Evolutionary conservation across 2,888 invertebrate species (phyloP).

Genomic region (Rhogogaster chlorosoma): DNA sequence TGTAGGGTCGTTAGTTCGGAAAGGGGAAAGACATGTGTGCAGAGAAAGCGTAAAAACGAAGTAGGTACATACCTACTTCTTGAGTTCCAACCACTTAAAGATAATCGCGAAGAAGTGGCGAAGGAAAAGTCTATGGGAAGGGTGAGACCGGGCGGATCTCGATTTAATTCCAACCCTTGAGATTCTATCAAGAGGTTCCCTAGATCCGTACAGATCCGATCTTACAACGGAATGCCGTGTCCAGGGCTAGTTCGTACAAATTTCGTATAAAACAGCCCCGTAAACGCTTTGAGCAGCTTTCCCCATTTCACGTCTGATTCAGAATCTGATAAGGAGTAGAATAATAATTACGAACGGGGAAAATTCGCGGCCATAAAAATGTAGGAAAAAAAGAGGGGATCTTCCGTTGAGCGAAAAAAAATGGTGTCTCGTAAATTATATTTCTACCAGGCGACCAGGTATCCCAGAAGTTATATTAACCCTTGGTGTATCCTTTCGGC

Average conservation of each 20-base stretch:
- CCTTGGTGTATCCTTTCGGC: background rate
- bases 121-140: background rate
- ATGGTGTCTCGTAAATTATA: background rate
- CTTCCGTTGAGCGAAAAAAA: background rate
- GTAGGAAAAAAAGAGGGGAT: background rate
- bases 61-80: background rate
- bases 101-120: background rate
- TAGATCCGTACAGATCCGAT: background rate
- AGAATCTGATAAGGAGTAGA: background rate
- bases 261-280: background rate
- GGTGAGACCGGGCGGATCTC: slow-evolving; percentile 8
- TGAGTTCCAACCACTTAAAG: background rate
- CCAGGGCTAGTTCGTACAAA: slow-evolving; percentile 14
- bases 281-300: background rate
- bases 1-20: background rate
- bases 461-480: slow-evolving; percentile 15
- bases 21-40: background rate
- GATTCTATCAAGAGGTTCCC: slow-evolving; percentile 31
- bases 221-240: background rate
- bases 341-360: background rate
- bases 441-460: background rate
- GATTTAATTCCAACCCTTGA: slow-evolving; percentile 35
- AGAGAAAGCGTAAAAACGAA: background rate
- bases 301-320: background rate
- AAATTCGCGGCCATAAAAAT: background rate